A percentile compares a stretch with the other conserved stretches of the same genome.
Evolutionary conservation across 2,797 vertebrate species (phyloP).

Genomic region (Remorina albescens): DNA sequence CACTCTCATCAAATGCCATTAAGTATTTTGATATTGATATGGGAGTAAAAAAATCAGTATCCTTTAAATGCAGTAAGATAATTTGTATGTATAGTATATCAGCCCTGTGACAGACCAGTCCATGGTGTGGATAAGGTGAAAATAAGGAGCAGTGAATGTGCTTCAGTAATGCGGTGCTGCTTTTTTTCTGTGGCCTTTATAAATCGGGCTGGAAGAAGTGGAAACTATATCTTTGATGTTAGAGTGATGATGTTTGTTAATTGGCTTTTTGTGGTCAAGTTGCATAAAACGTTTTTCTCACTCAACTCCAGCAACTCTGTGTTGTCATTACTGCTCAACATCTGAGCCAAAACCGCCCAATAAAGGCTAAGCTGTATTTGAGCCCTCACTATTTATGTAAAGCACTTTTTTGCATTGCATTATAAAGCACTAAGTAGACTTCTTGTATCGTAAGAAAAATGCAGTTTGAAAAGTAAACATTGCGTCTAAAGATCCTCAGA

Average conservation of each 20-base stretch:
- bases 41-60: neutral
- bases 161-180: no score
- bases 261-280: conserved; percentile 24
- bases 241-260: conserved; percentile 5
- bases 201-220: conserved; percentile 8
- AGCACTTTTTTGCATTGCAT: neutral
- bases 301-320: conserved; percentile 6
- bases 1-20: neutral
- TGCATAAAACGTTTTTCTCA: conserved; percentile 15
- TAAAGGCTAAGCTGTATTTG: conserved; percentile 36
- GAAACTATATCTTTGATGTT: conserved; percentile 8
- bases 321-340: conserved; percentile 22
- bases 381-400: conserved; percentile 1
- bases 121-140: no score
- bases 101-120: neutral
- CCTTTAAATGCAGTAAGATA: neutral
- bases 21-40: neutral
- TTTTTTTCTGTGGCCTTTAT: neutral
- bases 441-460: neutral
- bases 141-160: conserved; percentile 10
- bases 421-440: neutral
- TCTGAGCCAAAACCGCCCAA: conserved; percentile 28
- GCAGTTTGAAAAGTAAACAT: neutral
- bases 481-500: neutral
- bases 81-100: neutral